phyloP scores from a whole-genome alignment of 2,888 invertebrate genomes.

The Oxyscelio sp. region DNA sequence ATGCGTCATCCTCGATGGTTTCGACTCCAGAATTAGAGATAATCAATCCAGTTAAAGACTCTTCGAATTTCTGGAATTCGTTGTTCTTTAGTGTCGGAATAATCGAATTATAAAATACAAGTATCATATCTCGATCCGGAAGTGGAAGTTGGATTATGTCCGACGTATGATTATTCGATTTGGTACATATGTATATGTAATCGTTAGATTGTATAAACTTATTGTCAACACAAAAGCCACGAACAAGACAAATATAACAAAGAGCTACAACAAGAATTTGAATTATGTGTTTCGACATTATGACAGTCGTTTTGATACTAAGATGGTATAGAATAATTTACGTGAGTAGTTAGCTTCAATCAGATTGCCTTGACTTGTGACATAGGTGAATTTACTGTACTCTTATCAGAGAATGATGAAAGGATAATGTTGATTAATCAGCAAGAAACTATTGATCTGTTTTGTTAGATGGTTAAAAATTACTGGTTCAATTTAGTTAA shows the following conservation, averaged over 20 bases:
- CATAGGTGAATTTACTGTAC: not conserved
- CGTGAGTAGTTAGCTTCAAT: no score
- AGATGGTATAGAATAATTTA: no score
- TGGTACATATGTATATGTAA: not conserved
- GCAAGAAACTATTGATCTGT: no score
- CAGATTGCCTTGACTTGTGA: slow-evolving; percentile 15
- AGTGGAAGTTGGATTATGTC: slow-evolving; percentile 14
- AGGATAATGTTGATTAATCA: no score
- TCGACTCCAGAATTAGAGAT: not conserved
- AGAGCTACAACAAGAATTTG: slow-evolving; percentile 1
- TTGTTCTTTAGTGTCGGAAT: slow-evolving; percentile 30
- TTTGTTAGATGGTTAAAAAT: no score
- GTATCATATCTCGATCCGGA: not conserved
- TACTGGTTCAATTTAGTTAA: no score
- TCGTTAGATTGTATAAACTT: not conserved
- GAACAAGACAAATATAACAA: not conserved
- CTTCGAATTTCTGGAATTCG: slow-evolving; percentile 7
- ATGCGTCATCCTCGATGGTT: slow-evolving; percentile 51
- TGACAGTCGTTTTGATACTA: not conserved
- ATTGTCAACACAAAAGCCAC: not conserved
- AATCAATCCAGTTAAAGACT: not conserved
- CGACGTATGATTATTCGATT: not conserved
- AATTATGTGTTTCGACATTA: slow-evolving; percentile 2
- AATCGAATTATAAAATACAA: slow-evolving; percentile 1
- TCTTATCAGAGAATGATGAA: no score